Base-by-base conservation (phyloP, 2,113 vertebrate species). In the Pangasianodon gigas region DNA sequence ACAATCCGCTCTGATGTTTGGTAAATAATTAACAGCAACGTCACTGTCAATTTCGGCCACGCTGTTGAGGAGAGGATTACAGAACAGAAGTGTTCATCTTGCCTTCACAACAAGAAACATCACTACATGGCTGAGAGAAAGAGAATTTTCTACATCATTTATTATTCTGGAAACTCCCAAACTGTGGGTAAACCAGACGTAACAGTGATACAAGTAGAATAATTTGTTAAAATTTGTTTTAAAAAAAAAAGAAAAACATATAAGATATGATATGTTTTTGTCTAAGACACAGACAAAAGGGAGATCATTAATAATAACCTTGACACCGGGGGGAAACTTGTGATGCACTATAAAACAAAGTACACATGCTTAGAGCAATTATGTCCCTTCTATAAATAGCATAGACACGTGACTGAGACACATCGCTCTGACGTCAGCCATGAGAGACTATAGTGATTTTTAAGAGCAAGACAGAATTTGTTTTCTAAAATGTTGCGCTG, bases 21-120 rank as follows among this genome's bases (percentile, higher is more conserved):
- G 84, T 88, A 51, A 86, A 91, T 88, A 79, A 91, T 90, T 90
- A 85, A 90, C 67, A 65, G 54, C 37, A 88, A 52, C 32, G 56
- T 84, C 58, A 88, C 48, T 65, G 80, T 26, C 24, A 77, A 82
- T 52, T 67, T 88, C 69, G 37, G 29, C 32, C n/a, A 58, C 52
- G 11, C 32, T 18, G 65, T 44, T 51, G 58, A 26, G 62, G 65
- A 58, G 60, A 88, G 48, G 32, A 44, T 51, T 69, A 74, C 41
- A 74, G 37, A 69, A n/a, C 65, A 29, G 26, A 56, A 41, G 89
- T 48, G 37, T 8, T 74, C 9, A 16, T 74, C 37, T 74, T 18
- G 32, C 37, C 69, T 41, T 37, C 69, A 74, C 2, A 19, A 74
- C 6, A 74, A 74, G 16, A 44, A 74, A 41, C 6, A 74, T 41